Base-by-base conservation (phyloP, 2,113 vertebrate genomes). In the Tricholaema leucomelas region DNA sequence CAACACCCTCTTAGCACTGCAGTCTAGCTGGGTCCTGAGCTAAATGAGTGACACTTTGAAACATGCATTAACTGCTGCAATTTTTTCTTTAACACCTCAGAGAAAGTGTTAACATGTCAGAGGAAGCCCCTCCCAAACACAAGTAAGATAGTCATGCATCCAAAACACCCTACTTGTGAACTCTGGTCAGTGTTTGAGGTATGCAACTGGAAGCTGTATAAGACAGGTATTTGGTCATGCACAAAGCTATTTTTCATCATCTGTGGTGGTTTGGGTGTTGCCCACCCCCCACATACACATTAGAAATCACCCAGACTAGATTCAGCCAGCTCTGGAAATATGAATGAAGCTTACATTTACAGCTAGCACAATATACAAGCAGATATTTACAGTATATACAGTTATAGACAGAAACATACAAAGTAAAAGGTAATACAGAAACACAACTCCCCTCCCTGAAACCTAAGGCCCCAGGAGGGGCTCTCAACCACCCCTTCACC, bases 201-300 rank as follows among this genome's bases (percentile, higher is more conserved):
- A 30, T 0, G 1, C 12, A 46, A 52, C 0, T 1, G 20, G 23
- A 79, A 65, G 36, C 23, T 67, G 42, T 9, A 24, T 23, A 35
- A 0, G 5, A 3, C 1, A 2, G 2, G 24, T 30, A 35, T 56
- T 36, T 64, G 14, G 14, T 20, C 83, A 61, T 16, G 16, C 13
- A 42, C 20, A n/a, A 19, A 42, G 42, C 15, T 40, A 24, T 36
- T 56, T 40, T 61, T 81, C 46, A n/a, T n/a, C n/a, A n/a, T n/a
- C n/a, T n/a, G n/a, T n/a, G n/a, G n/a, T n/a, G n/a, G n/a, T n/a
- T n/a, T n/a, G n/a, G n/a, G n/a, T n/a, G n/a, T n/a, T n/a, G n/a
- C n/a, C n/a, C n/a, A n/a, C n/a, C n/a, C n/a, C n/a, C n/a, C n/a
- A n/a, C n/a, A n/a, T n/a, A n/a, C n/a, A n/a, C n/a, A n/a, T n/a